Conservation (phyloP, 2,888 invertebrate genomes). For the Trachelus stipa region DNA sequence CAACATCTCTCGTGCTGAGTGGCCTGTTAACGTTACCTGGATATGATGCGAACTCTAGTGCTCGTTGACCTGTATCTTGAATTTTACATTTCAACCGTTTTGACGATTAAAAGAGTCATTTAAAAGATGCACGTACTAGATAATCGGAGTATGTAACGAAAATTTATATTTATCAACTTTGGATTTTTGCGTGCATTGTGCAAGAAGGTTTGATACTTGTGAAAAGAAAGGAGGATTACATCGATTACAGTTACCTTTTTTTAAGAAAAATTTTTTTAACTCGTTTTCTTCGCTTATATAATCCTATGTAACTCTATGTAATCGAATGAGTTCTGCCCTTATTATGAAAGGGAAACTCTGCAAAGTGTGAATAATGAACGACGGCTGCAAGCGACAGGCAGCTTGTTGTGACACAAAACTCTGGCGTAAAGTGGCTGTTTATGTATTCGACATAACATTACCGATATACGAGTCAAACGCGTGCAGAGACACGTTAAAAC, state of each 20-base stretch:
- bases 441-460: background rate
- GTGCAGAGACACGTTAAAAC: background rate
- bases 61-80: background rate
- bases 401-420: constrained; percentile 46
- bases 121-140: background rate
- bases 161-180: too few relatives aligned
- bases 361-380: constrained; percentile 51
- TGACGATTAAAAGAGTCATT: background rate
- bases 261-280: background rate
- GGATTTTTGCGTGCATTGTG: background rate
- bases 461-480: background rate
- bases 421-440: constrained; percentile 32
- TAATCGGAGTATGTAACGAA: background rate
- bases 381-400: constrained; percentile 47
- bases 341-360: constrained; percentile 36
- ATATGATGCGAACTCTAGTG: background rate
- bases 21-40: background rate
- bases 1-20: background rate
- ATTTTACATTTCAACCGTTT: background rate
- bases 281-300: background rate
- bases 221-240: background rate
- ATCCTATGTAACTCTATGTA: background rate
- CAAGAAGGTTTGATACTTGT: background rate
- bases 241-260: background rate
- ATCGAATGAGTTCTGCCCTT: constrained; percentile 25